Evolutionary conservation across 2,888 invertebrate species (phyloP).

Genomic region (Pardosa pseudoannulata): DNA sequence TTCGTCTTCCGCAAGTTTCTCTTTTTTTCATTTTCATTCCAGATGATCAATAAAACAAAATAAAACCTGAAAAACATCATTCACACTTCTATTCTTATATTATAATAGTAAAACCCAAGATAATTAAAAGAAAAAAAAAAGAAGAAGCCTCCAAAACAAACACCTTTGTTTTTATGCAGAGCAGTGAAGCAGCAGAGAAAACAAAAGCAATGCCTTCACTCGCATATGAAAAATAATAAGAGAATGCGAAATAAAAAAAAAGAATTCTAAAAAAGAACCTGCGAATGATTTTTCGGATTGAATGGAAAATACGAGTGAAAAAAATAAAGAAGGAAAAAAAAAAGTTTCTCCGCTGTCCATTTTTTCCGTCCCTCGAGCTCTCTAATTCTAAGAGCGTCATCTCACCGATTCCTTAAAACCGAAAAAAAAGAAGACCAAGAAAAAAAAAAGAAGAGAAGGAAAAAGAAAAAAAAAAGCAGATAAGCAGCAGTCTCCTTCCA

Average conservation of each 20-base stretch:
- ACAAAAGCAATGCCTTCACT: slow-evolving; percentile 25
- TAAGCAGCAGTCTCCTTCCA: slow-evolving; percentile 62
- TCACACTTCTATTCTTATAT: slow-evolving; percentile 8
- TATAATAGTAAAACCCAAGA: neutral
- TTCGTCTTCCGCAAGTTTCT: too few relatives aligned
- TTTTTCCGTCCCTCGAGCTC: slow-evolving; percentile 60
- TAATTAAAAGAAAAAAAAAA: slow-evolving; percentile 30
- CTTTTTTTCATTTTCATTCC: neutral
- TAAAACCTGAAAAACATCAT: neutral
- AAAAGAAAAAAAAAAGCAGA: slow-evolving; percentile 44
- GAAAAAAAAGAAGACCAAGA: too few relatives aligned
- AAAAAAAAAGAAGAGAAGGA: slow-evolving; percentile 15
- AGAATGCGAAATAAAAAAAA: slow-evolving; percentile 17
- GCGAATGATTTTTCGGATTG: slow-evolving; percentile 62
- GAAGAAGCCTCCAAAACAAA: slow-evolving; percentile 14
- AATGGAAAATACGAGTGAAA: slow-evolving; percentile 38
- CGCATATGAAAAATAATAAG: slow-evolving; percentile 40
- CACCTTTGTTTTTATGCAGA: slow-evolving; percentile 41
- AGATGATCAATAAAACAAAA: slow-evolving; percentile 11
- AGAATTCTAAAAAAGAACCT: slow-evolving; percentile 21
- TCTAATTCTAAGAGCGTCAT: slow-evolving; percentile 68
- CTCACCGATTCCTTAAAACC: slow-evolving; percentile 63
- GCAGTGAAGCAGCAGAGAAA: slow-evolving; percentile 23
- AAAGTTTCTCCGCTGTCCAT: slow-evolving; percentile 42
- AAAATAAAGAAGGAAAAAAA: slow-evolving; percentile 21